Evolutionary conservation across 2,113 vertebrate species (phyloP), one percentile per base, ranked within the genome.

Genomic region (Coracopsis vasa): DNA sequence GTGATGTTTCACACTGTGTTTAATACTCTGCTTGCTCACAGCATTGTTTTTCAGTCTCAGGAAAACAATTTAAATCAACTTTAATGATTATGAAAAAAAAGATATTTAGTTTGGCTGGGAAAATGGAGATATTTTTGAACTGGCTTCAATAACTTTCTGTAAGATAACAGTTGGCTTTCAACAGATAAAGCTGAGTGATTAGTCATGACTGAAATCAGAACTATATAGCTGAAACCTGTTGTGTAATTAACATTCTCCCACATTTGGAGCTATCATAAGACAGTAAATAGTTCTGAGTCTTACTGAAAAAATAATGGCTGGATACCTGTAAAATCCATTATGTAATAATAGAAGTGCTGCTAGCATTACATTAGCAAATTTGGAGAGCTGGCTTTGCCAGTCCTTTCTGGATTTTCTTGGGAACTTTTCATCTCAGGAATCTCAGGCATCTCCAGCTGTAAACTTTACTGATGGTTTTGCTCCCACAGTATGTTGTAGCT

Each of bases 71-170:
- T 71, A 73, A 86, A 87, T 85, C 25, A 79, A 65, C 16, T 84
- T 96, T 19, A 90, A 47, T 51, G 69, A 82, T 84, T 72, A 58
- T 92, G 72, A 50, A 94, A 80, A 83, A 61, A 71, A 9, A 47
- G 42, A 14, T 95, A 62, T 87, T 92, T 91, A 89, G 42, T 44
- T 91, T 94, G 91, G 80, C 84, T 91, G 53, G 95, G 48, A 21
- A 79, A 92, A 75, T 44, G 10, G 78, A 91, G 47, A 89, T 82
- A 64, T 91, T 94, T 95, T 79, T 72, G 21, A 84, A 92, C 60
- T 47, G 39, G 12, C 41, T 92, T 89, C 54, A 67, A 2, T 81
- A 91, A 80, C 50, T 86, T 94, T 93, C 77, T 86, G 69, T 74
- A 78, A 74, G 72, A 71, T 91, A 95, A 92, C 72, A 70, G 48